Percentiles rank a stretch among this genome's conserved stretches.
Evolutionary conservation across 1,140 invertebrate species (phyloP).

Genomic region (Metaphire vulgaris): DNA sequence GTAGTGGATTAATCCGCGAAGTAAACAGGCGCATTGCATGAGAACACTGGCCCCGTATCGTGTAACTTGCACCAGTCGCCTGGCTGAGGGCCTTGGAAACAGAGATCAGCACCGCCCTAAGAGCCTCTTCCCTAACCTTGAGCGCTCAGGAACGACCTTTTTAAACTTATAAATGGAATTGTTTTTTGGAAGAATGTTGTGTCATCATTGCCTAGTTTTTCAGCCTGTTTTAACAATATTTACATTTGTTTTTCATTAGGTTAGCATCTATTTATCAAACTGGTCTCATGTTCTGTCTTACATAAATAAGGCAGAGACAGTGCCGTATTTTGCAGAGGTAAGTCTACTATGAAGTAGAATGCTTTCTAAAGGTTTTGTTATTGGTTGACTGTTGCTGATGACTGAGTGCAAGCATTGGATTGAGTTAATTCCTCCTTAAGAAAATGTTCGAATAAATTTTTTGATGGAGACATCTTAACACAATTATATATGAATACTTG

Average conservation of each 20-base stretch:
- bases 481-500: not conserved
- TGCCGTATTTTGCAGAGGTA: conserved; percentile 77
- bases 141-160: not conserved
- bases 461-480: not conserved
- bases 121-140: not conserved
- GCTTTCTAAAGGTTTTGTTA: not conserved
- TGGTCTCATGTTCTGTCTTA: conserved; percentile 96
- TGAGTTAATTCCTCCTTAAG: not conserved
- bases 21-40: too few relatives aligned
- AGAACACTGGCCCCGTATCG: too few relatives aligned
- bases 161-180: not conserved
- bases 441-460: not conserved
- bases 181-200: not conserved
- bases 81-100: too few relatives aligned
- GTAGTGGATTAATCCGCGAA: too few relatives aligned
- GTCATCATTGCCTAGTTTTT: not conserved
- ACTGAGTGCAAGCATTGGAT: not conserved
- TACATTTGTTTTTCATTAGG: conserved; percentile 45
- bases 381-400: not conserved
- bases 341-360: conserved; percentile 9
- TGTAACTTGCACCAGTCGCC: too few relatives aligned
- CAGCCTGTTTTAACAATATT: not conserved
- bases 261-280: conserved; percentile 86
- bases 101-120: too few relatives aligned
- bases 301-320: conserved; percentile 91